Conservation (phyloP, 2,113 vertebrate genomes). For the Leptobrachium leishanense region DNA sequence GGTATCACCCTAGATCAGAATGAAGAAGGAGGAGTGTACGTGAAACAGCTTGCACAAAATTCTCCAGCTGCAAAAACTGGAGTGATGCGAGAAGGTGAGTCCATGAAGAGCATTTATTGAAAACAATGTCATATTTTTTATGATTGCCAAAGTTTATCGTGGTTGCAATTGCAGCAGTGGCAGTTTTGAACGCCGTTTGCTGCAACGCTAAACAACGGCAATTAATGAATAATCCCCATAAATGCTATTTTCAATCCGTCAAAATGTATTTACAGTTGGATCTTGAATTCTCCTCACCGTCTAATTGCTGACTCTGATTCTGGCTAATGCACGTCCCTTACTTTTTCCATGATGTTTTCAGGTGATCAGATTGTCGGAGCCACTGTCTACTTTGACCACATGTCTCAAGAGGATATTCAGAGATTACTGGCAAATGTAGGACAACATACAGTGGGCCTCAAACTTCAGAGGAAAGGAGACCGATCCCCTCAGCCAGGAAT, state of each 20-base stretch:
- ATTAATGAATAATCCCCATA: too few relatives aligned
- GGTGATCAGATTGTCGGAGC: conserved; percentile 93
- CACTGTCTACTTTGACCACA: conserved; percentile 93
- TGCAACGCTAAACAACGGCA: too few relatives aligned
- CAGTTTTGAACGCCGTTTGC: not conserved
- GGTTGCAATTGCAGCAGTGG: not conserved
- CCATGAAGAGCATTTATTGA: not conserved
- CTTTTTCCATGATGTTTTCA: conserved; percentile 49
- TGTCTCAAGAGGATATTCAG: conserved; percentile 84
- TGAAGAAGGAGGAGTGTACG: conserved; percentile 75
- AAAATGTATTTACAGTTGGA: too few relatives aligned
- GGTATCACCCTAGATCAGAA: conserved; percentile 87
- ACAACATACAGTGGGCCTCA: conserved; percentile 86
- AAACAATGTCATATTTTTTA: not conserved
- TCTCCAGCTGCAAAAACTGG: conserved; percentile 84
- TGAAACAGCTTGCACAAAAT: conserved; percentile 83
- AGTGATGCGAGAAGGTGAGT: conserved; percentile 84
- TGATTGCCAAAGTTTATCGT: too few relatives aligned
- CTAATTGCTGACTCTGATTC: too few relatives aligned
- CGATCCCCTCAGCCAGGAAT: conserved; percentile 73
- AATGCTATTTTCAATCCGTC: too few relatives aligned
- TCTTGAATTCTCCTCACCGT: too few relatives aligned
- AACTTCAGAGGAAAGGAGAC: conserved; percentile 86
- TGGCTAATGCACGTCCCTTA: too few relatives aligned
- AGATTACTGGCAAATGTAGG: conserved; percentile 84